Percentiles rank a stretch among this genome's conserved stretches.
These are phyloP conservation scores for Spodoptera litura DNA, from an alignment of 1,140 invertebrate species.

Conservation along the genomic window DNA sequence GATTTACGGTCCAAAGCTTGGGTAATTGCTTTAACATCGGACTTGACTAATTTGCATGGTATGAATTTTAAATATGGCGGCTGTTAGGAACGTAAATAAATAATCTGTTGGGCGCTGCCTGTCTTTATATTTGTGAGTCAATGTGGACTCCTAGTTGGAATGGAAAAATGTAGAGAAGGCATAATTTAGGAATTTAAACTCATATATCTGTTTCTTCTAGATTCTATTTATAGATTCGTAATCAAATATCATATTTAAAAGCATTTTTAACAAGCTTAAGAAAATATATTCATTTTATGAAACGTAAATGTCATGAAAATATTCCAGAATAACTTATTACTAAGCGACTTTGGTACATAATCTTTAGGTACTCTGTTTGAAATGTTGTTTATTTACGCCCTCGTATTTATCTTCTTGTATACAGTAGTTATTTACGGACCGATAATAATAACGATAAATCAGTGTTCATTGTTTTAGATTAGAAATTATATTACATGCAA, in stretches of 20 bases:
- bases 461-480: slow-evolving; percentile 33
- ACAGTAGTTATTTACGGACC: slow-evolving; percentile 11
- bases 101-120: slow-evolving; percentile 48
- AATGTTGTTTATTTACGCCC: background rate
- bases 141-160: slow-evolving; percentile 24
- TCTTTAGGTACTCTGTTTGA: background rate
- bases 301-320: too few species aligned
- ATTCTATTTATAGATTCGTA: background rate
- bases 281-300: too few species aligned
- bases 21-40: slow-evolving; percentile 64
- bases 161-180: slow-evolving; percentile 18
- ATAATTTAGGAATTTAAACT: background rate
- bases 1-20: slow-evolving; percentile 62
- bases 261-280: too few species aligned
- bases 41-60: slow-evolving; percentile 69
- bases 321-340: too few species aligned
- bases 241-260: too few species aligned
- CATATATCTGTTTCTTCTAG: background rate
- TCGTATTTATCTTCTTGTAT: slow-evolving; percentile 8
- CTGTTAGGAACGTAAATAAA: slow-evolving; percentile 46
- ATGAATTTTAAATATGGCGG: slow-evolving; percentile 65
- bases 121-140: slow-evolving; percentile 48
- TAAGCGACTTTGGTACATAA: too few species aligned
- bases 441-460: slow-evolving; percentile 31
- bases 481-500: slow-evolving; percentile 33